Base-by-base conservation (phyloP, 2,113 vertebrate genomes). In the Microcebus lehilahytsara region DNA sequence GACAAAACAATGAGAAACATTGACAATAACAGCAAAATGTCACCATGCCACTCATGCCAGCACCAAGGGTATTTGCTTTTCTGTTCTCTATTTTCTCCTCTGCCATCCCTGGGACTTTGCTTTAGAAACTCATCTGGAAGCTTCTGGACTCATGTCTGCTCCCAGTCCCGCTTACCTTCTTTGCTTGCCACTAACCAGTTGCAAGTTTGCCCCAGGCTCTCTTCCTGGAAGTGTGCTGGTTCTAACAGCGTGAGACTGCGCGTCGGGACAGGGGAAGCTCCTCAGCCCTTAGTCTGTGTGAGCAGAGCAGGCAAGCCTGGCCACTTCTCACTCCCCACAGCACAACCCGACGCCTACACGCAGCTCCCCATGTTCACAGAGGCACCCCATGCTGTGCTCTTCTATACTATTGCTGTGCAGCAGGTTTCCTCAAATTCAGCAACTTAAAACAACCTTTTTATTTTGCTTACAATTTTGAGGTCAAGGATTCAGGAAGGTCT, bases 11-110 rank as follows among this genome's bases (percentile, higher is more conserved):
- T 79, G 40, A 95, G 56, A 97, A 91, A 37, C 1, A 4, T 78
- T 0, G 5, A 89, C 67, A 79, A 75, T 64, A 83, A 89, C 81
- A 91, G 83, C 12, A 32, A 93, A 97, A 96, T 89, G 85, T 91
- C 88, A 89, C 2, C 0, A 0, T 20, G 11, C 56, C 49, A 46
- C 51, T 81, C 60, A 6, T 17, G 6, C 8, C 0, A 0, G 6
- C 8, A 2, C 0, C 1, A 14, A 6, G 0, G 0, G 14, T n/a
- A 1, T 96, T 95, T 96, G 62, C 74, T 95, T 93, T 81, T 9
- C 85, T 62, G 86, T 13, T 58, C 67, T 96, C 89, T 93, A 22
- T 95, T 89, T 96, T 78, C 66, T 75, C 20, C 37, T 79, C 60
- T 8, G 13, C 11, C 22, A 25, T 72, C 25, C 17, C 22, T 49